phyloP scores from a whole-genome alignment of 64 coral and sea anemone genomes.

The Montipora efflorescens region DNA sequence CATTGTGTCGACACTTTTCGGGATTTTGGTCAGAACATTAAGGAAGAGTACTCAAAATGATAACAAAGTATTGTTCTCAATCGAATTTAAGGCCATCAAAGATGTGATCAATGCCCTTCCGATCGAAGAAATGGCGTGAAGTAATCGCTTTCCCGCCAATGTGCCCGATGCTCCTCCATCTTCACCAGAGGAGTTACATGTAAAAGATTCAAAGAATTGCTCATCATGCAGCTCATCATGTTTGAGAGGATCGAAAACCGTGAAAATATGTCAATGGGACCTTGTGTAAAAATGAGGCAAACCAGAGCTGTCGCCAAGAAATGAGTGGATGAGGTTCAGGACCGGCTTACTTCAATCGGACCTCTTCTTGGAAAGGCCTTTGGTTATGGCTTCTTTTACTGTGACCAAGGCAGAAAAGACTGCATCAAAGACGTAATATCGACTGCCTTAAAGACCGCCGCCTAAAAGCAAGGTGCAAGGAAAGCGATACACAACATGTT shows the following conservation, averaged over 20 bases:
- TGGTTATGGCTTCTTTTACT: neutral
- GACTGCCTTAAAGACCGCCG: conserved; percentile 23
- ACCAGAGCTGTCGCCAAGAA: neutral
- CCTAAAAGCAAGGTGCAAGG: no score
- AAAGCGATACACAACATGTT: conserved; percentile 3
- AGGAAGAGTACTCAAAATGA: neutral
- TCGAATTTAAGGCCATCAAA: no score
- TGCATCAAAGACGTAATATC: conserved; percentile 8
- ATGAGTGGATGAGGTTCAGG: neutral
- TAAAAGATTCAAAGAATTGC: no score
- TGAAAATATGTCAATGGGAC: no score
- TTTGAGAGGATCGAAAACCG: no score
- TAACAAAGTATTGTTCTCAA: neutral
- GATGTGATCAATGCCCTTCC: neutral
- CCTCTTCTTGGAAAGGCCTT: conserved; percentile 17
- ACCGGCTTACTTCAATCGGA: no score
- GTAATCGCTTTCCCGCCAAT: neutral
- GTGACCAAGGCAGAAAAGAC: neutral
- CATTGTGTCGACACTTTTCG: conserved; percentile 26
- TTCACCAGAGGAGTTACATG: neutral
- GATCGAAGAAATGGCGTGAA: neutral
- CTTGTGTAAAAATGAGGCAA: neutral
- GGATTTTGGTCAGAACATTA: conserved; percentile 1
- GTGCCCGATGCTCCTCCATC: neutral
- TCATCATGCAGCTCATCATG: no score